A percentile compares a stretch with the other conserved stretches of the same genome.
These are phyloP conservation scores for Ligdia adustata DNA, from an alignment of 2,888 invertebrate genomes.

Conservation along the genomic window DNA sequence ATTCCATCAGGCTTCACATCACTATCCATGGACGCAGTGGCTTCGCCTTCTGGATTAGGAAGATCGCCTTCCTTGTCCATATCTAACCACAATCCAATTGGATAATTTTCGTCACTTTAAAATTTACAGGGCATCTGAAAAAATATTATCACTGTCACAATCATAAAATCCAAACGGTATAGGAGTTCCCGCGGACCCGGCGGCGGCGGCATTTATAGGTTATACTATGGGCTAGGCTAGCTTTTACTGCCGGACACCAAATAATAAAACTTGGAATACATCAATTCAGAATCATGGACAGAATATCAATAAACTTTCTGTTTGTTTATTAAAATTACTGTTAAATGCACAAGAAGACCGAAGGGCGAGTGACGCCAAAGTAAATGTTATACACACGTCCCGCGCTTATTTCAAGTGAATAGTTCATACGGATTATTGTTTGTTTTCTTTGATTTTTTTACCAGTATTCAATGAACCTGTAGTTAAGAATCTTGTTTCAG, in stretches of 20 bases:
- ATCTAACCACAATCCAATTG: slow-evolving; percentile 48
- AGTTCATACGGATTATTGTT: neutral
- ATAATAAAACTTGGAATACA: too few species aligned
- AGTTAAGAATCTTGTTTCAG: neutral
- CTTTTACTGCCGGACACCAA: neutral
- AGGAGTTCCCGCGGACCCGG: slow-evolving; percentile 56
- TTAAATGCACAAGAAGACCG: too few species aligned
- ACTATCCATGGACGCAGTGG: slow-evolving; percentile 32
- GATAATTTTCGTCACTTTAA: slow-evolving; percentile 44
- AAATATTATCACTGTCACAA: slow-evolving; percentile 12
- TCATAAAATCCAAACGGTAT: slow-evolving; percentile 2
- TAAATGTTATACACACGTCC: slow-evolving; percentile 59
- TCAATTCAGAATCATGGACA: too few species aligned
- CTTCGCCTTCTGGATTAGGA: slow-evolving; percentile 13
- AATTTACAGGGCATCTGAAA: slow-evolving; percentile 61
- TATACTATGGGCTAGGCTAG: slow-evolving; percentile 46
- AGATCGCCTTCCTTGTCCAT: slow-evolving; percentile 37
- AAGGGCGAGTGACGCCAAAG: slow-evolving; percentile 65
- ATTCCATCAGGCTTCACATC: slow-evolving; percentile 24
- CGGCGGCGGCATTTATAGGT: slow-evolving; percentile 69
- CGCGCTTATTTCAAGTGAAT: slow-evolving; percentile 66
- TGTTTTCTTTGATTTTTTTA: slow-evolving; percentile 4
- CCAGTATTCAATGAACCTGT: neutral
- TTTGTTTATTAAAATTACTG: too few species aligned
- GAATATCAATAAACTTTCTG: too few species aligned